phyloP scores from a whole-genome alignment of 2,888 invertebrate species.

The Cheilosia variabilis region DNA sequence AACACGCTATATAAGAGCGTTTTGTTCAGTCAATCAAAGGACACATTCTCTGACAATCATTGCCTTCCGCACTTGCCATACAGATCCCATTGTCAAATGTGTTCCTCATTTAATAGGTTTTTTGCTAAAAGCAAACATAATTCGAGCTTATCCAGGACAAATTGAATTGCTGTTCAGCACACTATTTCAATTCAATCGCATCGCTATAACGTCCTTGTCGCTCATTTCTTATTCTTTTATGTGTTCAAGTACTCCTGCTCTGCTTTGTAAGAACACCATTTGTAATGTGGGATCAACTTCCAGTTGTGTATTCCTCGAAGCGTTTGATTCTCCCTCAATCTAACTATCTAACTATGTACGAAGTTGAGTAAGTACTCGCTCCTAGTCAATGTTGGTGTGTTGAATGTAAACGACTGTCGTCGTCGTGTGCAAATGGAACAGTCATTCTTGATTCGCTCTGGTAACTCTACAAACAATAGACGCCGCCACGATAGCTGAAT shows the following conservation, averaged over 20 bases:
- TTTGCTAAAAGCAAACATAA: conserved; percentile 36
- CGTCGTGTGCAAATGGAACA: conserved; percentile 2
- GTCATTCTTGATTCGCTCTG: background rate
- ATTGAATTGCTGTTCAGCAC: conserved; percentile 35
- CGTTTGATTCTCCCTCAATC: background rate
- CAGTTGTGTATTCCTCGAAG: background rate
- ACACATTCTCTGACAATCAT: conserved; percentile 20
- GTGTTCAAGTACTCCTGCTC: background rate
- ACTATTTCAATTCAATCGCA: conserved; percentile 3
- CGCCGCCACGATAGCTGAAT: background rate
- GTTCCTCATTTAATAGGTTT: background rate
- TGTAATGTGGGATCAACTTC: conserved; percentile 20
- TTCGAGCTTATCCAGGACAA: conserved; percentile 24
- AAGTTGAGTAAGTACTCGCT: too few species aligned
- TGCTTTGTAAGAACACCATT: background rate
- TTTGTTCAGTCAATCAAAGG: conserved; percentile 18
- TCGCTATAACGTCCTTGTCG: too few species aligned
- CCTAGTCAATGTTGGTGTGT: background rate
- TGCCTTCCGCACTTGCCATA: conserved; percentile 2
- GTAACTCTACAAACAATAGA: conserved; percentile 13
- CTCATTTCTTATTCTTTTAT: conserved; percentile 36
- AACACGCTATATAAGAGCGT: conserved; percentile 1
- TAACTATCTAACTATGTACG: background rate
- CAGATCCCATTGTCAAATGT: background rate
- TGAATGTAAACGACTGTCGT: conserved; percentile 13